Evolutionary conservation across 2,797 vertebrate genomes (phyloP).

Genomic region (Dromococcyx pavoninus): DNA sequence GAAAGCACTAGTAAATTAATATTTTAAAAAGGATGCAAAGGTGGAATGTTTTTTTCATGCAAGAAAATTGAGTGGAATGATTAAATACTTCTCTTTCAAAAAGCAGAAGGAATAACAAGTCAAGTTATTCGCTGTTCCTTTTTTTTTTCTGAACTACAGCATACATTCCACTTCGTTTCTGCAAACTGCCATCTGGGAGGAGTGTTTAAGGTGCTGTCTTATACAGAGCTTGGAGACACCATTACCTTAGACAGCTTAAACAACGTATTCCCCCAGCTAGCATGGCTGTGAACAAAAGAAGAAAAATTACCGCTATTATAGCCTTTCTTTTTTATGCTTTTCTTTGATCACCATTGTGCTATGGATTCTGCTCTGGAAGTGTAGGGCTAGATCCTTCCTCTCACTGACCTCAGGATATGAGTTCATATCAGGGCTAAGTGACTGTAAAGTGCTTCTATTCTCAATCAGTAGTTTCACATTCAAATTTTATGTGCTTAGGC

Average conservation of each 20-base stretch:
- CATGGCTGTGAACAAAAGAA: not conserved
- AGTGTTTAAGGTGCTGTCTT: not conserved
- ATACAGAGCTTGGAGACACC: not conserved
- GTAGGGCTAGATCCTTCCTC: not conserved
- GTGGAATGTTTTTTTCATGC: not conserved
- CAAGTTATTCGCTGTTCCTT: not conserved
- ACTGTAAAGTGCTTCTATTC: not conserved
- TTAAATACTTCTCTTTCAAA: not conserved
- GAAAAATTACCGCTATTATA: not conserved
- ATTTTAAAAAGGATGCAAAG: not conserved
- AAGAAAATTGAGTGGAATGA: not conserved
- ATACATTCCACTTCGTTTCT: not conserved
- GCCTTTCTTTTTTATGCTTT: not conserved
- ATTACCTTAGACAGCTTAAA: not conserved
- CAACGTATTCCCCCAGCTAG: not conserved
- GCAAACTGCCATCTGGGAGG: not conserved
- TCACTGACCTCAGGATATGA: accelerated
- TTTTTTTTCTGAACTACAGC: not conserved
- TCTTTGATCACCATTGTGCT: not conserved
- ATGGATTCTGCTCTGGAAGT: not conserved
- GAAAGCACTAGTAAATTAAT: not conserved
- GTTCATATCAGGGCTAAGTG: not conserved
- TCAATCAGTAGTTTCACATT: not conserved
- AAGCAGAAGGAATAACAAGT: not conserved
- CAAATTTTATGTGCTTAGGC: not conserved